A percentile compares a stretch with the other conserved stretches of the same genome.
Evolutionary conservation across 2,888 invertebrate genomes (phyloP).

Genomic region (Nomada lathburiana): DNA sequence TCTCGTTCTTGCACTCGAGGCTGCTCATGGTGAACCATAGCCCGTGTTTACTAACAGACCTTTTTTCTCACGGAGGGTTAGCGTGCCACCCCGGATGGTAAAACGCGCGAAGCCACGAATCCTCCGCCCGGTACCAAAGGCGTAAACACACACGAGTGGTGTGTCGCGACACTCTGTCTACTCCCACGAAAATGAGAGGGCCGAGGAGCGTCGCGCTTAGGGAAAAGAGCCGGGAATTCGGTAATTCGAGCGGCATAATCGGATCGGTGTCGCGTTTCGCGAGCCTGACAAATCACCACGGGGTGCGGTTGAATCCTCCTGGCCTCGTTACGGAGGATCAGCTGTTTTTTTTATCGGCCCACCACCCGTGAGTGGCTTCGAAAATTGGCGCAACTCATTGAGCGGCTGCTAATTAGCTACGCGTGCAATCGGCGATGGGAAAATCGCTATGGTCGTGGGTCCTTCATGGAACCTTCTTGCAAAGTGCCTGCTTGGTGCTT

Average conservation of each 20-base stretch:
- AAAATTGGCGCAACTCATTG: slow-evolving; percentile 32
- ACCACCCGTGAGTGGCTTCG: neutral
- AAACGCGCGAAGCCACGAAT: slow-evolving; percentile 23
- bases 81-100: neutral
- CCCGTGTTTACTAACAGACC: slow-evolving; percentile 63
- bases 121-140: slow-evolving; percentile 48
- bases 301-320: slow-evolving; percentile 55
- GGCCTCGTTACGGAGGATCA: slow-evolving; percentile 63
- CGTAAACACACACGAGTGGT: slow-evolving; percentile 34
- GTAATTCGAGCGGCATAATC: slow-evolving; percentile 80
- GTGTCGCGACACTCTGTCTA: slow-evolving; percentile 10
- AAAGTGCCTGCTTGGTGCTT: neutral
- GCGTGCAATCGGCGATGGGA: neutral
- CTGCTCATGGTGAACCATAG: slow-evolving; percentile 18
- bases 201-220: slow-evolving; percentile 9
- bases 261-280: slow-evolving; percentile 77
- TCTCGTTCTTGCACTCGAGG: slow-evolving; percentile 19
- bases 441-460: neutral
- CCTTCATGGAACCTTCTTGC: neutral
- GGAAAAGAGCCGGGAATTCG: slow-evolving; percentile 57
- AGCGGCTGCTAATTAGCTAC: slow-evolving; percentile 28
- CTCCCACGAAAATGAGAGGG: slow-evolving; percentile 30
- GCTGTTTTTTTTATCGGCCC: slow-evolving; percentile 52
- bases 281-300: slow-evolving; percentile 67
- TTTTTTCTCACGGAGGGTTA: slow-evolving; percentile 66